Evolutionary conservation across 2,113 vertebrate species (phyloP).

Genomic region (Pedionomus torquatus): DNA sequence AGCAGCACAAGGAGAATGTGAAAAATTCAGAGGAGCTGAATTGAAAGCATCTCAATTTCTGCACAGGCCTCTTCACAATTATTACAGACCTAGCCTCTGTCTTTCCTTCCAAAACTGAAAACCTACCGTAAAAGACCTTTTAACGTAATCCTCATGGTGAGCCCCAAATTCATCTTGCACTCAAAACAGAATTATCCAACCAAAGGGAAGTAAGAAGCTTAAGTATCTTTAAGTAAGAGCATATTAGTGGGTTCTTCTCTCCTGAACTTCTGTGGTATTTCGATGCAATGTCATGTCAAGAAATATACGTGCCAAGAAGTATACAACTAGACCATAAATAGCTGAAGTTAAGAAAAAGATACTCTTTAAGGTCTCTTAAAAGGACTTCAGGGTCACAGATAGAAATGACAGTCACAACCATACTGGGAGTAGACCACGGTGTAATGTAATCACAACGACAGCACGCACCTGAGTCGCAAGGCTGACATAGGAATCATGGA

Average conservation of each 20-base stretch:
- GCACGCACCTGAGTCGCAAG: too few species aligned
- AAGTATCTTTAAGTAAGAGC: not conserved
- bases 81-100: not conserved
- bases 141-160: not conserved
- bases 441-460: too few species aligned
- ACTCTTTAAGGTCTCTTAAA: not conserved
- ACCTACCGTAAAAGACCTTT: not conserved
- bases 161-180: not conserved
- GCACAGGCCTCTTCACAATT: not conserved
- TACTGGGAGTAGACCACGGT: rapidly evolving
- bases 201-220: not conserved
- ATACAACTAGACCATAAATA: not conserved
- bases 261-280: not conserved
- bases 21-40: conserved; percentile 45
- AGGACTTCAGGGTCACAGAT: not conserved
- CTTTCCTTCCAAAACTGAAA: not conserved
- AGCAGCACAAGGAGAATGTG: not conserved
- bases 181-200: not conserved
- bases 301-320: not conserved
- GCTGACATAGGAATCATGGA: too few species aligned
- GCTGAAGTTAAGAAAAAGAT: not conserved
- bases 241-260: not conserved
- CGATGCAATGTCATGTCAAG: rapidly evolving
- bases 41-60: conserved; percentile 34
- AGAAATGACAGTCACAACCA: rapidly evolving